Conservation (phyloP, 2,888 invertebrate species). For the Melinopterus prodromus region DNA sequence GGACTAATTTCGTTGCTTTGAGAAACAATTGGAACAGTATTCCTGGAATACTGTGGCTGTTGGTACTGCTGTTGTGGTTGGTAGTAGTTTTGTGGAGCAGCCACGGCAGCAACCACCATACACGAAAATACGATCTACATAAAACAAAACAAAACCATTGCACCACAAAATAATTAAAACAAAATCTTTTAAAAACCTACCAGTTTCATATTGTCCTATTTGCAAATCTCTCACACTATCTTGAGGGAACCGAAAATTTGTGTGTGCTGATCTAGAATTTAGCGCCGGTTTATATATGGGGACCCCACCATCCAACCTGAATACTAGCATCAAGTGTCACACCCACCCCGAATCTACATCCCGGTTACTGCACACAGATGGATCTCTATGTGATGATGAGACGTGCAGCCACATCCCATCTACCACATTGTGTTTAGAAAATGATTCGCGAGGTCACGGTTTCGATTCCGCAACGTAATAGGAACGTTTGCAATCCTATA, state of each 20-base stretch:
- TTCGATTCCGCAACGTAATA: neutral
- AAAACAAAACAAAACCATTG: slow-evolving; percentile 11
- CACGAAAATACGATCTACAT: slow-evolving; percentile 46
- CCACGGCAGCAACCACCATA: slow-evolving; percentile 46
- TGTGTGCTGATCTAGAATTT: slow-evolving; percentile 29
- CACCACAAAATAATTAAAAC: slow-evolving; percentile 33
- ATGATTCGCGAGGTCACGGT: neutral
- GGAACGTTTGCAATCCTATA: neutral
- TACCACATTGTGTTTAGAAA: neutral
- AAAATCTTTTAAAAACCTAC: neutral
- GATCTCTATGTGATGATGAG: neutral
- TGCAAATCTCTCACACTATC: neutral
- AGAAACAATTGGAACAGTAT: slow-evolving; percentile 63
- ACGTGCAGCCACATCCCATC: neutral
- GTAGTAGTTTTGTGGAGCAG: slow-evolving; percentile 47
- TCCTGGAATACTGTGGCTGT: slow-evolving; percentile 42
- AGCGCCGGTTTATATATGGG: slow-evolving; percentile 47
- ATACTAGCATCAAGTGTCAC: slow-evolving; percentile 47
- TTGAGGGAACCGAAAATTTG: slow-evolving; percentile 26
- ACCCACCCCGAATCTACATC: slow-evolving; percentile 47
- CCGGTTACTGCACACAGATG: slow-evolving; percentile 8
- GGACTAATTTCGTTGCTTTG: slow-evolving; percentile 65
- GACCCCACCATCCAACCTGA: slow-evolving; percentile 50
- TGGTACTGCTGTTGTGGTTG: slow-evolving; percentile 40
- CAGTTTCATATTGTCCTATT: slow-evolving; percentile 21